Percentiles rank a stretch among this genome's conserved stretches.
Conservation (phyloP, 2,113 vertebrate species). For the Sebastes schlegelii region DNA sequence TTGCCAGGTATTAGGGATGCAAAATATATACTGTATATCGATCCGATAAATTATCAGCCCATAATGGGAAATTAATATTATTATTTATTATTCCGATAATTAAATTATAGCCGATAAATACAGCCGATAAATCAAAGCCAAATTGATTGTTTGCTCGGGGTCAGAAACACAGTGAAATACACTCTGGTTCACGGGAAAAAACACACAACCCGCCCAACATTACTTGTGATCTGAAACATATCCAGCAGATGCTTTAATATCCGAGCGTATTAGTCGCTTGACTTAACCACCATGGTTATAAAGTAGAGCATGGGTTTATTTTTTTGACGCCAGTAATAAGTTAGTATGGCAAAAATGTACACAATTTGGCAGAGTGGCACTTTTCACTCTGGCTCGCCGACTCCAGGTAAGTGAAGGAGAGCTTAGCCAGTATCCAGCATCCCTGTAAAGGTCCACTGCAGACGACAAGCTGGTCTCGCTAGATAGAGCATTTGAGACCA, state of each 20-base stretch:
- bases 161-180: neutral
- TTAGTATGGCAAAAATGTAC: too few relatives aligned
- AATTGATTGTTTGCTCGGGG: neutral
- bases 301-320: neutral
- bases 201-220: neutral
- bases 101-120: neutral
- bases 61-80: too few relatives aligned
- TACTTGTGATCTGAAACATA: too few relatives aligned
- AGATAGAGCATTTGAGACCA: neutral
- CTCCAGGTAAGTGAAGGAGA: too few relatives aligned
- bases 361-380: neutral
- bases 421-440: too few relatives aligned
- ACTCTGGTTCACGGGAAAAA: neutral
- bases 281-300: neutral
- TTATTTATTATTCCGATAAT: too few relatives aligned
- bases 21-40: too few relatives aligned
- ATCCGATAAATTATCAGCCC: too few relatives aligned
- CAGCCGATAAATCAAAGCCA: neutral
- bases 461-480: too few relatives aligned
- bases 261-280: neutral
- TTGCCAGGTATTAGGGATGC: neutral
- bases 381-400: too few relatives aligned
- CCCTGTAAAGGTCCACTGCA: too few relatives aligned
- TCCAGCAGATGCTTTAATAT: too few relatives aligned
- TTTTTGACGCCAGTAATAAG: neutral